A percentile compares a stretch with the other conserved stretches of the same genome.
phyloP scores from a whole-genome alignment of 2,797 vertebrate genomes.

The Myotis pilosus region DNA sequence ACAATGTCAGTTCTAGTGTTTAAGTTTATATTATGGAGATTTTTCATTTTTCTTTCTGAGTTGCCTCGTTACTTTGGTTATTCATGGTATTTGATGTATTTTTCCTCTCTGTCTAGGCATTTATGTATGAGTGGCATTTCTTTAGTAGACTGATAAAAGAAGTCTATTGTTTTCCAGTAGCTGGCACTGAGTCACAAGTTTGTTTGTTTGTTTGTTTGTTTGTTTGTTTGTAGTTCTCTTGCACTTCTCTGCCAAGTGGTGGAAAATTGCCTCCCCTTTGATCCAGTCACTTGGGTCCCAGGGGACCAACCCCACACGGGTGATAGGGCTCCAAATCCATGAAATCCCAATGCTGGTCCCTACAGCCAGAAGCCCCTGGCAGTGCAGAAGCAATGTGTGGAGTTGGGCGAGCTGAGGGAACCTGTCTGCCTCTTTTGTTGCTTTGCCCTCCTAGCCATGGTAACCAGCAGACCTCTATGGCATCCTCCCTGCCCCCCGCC shows the following conservation, averaged over 20 bases:
- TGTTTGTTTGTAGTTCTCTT: neutral
- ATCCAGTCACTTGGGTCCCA: neutral
- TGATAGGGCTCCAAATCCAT: neutral
- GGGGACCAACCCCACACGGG: neutral
- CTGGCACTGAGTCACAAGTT: neutral
- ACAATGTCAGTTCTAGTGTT: neutral
- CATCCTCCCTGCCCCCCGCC: too few relatives aligned
- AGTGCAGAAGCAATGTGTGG: neutral
- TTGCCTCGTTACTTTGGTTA: neutral
- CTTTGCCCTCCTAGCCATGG: neutral
- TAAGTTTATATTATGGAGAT: neutral
- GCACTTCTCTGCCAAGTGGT: neutral
- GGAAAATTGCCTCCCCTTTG: neutral
- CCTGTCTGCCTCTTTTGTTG: neutral
- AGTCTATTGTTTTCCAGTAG: neutral
- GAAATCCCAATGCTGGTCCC: neutral
- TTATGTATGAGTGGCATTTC: neutral
- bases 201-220: neutral
- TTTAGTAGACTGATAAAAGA: neutral
- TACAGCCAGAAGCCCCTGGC: neutral
- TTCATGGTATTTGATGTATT: neutral
- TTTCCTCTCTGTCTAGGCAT: neutral
- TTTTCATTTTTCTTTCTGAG: neutral
- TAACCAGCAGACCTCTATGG: neutral
- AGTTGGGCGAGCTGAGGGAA: neutral